Conservation (phyloP, 2,797 vertebrate species). For the Adelosebastes latens region DNA sequence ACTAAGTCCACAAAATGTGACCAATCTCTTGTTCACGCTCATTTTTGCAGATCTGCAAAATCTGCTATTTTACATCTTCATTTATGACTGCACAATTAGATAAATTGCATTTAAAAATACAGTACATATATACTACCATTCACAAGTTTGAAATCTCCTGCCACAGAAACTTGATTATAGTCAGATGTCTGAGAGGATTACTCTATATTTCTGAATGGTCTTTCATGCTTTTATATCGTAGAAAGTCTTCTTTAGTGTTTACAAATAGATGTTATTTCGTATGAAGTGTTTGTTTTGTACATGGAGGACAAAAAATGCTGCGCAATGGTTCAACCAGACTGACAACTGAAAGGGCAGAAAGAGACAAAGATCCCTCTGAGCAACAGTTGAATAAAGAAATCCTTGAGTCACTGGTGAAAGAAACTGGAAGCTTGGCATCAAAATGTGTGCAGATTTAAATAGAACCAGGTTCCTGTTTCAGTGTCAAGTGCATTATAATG, state of each 20-base stretch:
- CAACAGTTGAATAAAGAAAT: too few species aligned
- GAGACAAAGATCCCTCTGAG: too few species aligned
- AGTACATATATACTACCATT: neutral
- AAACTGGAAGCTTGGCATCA: too few species aligned
- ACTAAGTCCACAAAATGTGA: neutral
- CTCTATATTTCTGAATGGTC: neutral
- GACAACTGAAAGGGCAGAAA: too few species aligned
- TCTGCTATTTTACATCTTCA: neutral
- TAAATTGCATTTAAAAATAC: neutral
- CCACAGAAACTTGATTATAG: neutral
- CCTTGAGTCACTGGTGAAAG: too few species aligned
- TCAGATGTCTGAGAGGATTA: neutral
- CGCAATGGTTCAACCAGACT: too few species aligned
- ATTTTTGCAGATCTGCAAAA: neutral
- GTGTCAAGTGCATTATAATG: neutral
- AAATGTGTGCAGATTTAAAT: too few species aligned
- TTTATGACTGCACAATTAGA: neutral
- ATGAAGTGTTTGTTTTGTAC: neutral
- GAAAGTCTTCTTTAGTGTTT: neutral
- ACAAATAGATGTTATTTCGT: neutral
- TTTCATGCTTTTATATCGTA: neutral
- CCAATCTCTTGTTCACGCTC: neutral
- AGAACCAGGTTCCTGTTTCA: neutral
- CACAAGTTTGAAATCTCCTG: neutral
- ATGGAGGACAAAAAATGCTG: too few species aligned